Evolutionary conservation across 2,113 vertebrate species (phyloP).

Genomic region (Hepsetus odoe): DNA sequence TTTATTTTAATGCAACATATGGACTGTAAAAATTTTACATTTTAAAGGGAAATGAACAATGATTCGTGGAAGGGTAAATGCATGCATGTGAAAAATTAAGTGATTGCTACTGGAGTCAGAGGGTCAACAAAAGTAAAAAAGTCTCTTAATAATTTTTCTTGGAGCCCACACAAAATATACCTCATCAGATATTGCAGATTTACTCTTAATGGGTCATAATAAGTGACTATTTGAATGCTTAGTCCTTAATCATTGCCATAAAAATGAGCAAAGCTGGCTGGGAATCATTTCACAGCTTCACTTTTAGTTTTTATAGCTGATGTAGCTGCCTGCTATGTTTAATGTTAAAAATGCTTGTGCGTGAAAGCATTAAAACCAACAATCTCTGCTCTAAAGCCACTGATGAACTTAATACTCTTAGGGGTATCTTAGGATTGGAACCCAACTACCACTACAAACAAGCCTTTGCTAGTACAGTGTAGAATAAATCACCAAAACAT

Average conservation of each 20-base stretch:
- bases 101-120: too few relatives aligned
- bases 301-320: neutral
- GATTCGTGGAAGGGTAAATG: too few relatives aligned
- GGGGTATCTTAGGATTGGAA: too few relatives aligned
- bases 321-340: too few relatives aligned
- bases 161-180: neutral
- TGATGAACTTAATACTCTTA: neutral
- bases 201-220: neutral
- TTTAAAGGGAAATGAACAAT: too few relatives aligned
- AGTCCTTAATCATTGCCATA: neutral
- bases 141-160: neutral
- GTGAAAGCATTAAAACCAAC: neutral
- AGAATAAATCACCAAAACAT: constrained; percentile 60
- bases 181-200: too few relatives aligned
- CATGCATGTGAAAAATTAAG: too few relatives aligned
- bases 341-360: too few relatives aligned
- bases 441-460: too few relatives aligned
- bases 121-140: neutral
- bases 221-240: neutral
- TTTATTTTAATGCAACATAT: too few relatives aligned
- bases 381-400: neutral
- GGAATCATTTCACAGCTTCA: too few relatives aligned
- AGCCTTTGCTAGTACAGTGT: neutral
- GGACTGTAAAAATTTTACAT: too few relatives aligned
- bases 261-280: neutral